Evolutionary conservation across 1,140 invertebrate species (phyloP), one percentile per base, ranked within the genome.

Genomic region (Rhysida immarginata): DNA sequence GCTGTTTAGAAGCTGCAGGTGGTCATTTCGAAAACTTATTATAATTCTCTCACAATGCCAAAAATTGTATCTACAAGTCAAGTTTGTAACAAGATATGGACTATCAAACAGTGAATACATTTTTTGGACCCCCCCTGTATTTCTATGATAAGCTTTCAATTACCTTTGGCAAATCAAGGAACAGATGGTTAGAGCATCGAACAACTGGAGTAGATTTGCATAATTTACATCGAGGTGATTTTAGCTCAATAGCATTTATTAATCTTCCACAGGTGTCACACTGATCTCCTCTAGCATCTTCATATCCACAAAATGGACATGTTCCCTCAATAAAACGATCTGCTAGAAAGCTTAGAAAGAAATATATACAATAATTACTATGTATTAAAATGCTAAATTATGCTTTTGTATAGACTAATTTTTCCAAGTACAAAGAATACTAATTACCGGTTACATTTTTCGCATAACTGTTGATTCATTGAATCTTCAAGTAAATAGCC

Each of bases 181-280:
- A 98, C 52, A 98, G 78, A 71, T 99, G 96, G 21, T 83, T 77
- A 2, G 92, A 95, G 5, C 80, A 74, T 55, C 80, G 81, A 0
- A 93, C 64, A 0, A 83, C 73, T 0, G 93, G 92, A 1, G 74
- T 77, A 56, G 69, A 78, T 42, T 75, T 75, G 71, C 96, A 99
- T 5, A 93, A 73, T 75, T 97, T 97, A 74, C 96, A 99, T 35
- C 85, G 77, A 0, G 96, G 90, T 55, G 84, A 76, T 51, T 85
- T 81, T 13, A 99, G 72, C 58, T 99, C 96, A 0, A 83, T 80
- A 0, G 95, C 89, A 73, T 98, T 99, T 23, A 99, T 84, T 2
- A 99, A 75, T 68, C 96, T 93, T 1, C 94, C 90, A 71, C 96
- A 99, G 60, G 85, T 87, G 72, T 99, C 96, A 70, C 96, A 99